Base-by-base conservation (phyloP, 2,888 invertebrate genomes). In the Platypus cylindrus region DNA sequence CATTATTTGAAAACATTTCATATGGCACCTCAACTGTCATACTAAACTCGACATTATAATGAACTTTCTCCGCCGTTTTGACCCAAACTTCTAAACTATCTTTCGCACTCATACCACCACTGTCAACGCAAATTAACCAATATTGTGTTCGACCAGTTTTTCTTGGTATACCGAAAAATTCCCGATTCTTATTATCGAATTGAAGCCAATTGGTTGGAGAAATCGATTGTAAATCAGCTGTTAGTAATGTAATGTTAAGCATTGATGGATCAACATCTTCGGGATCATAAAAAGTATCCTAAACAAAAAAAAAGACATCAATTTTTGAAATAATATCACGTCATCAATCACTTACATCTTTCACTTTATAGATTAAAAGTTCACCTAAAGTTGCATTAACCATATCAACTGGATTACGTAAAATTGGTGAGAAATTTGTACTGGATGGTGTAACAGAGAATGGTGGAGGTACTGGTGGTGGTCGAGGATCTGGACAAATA, bases 271-370 rank as follows among this genome's bases (percentile, higher is more conserved):
- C 75, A 11, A 80, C 80, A 55, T 87, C 87, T 58, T 90, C 86
- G 0, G 78, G 78, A 64, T 91, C 91, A 60, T 78, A 86, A 68
- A 91, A 93, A 2, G 87, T 83, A 54, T 91, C 86, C 72, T 82
- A 55, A 12, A 61, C 60, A 35, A 16, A 17, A 13, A 15, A 38
- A 41, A 27, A 22, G 25, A 13, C 9, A 30, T 7, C 3, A 16
- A 17, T n/a, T 30, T 17, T 17, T 15, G n/a, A 18, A 12, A 20
- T 25, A 18, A 22, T 27, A 29, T n/a, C 4, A n/a, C 15, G 7
- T 20, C 7, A 20, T 7, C 9, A 20, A 11, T 57, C 35, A 55
- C 67, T 64, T 56, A 79, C 80, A 58, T 78, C 74, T 7, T 86
- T 86, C 44, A 91, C 86, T 60, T 74, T 77, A 54, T 73, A 85